Base-by-base conservation (phyloP, 2,888 invertebrate species). In the Odontomyia ornata region DNA sequence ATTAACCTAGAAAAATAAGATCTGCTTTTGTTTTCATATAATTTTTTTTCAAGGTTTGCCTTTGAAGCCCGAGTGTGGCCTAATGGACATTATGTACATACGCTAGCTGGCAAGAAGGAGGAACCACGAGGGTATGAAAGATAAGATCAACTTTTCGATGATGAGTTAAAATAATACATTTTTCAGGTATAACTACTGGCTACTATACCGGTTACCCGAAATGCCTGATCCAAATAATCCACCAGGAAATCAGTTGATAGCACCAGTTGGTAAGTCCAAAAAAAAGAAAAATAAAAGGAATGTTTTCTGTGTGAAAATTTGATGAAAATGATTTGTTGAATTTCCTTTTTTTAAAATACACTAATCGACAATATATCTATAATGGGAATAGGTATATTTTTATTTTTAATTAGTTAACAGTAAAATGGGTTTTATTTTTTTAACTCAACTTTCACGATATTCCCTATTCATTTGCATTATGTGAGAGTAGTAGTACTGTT, bases 11-110 rank as follows among this genome's bases (percentile, higher is more conserved):
- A 0, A 21, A 36, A 47, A 25, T n/a, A 56, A 11, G 18, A 15
- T n/a, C 13, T 56, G 56, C 73, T 62, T 18, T 7, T 21, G 25
- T 23, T 18, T 64, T 7, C n/a, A 30, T 23, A 30, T 73, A 4
- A 43, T 64, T 62, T 75, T 2, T 3, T 76, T 76, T 79, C 36
- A 47, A 89, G 89, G 84, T 89, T 89, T 85, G 91, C 92, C 83
- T 94, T 94, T 84, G 91, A 92, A 80, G 94, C 95, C 0, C 92
- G 94, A 81, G 94, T 95, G 84, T 96, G 96, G 96, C 95, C 96
- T 0, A 96, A 95, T 84, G 96, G 96, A 0, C 95, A 96, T 85
- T 96, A 96, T 85, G 94, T 96, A 27, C 95, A 96, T 86, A 95
- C 95, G 0, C 88, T 96, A 80, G 93, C 86, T 60, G 86, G 86